Conservation (phyloP, 2,797 vertebrate genomes). For the Sylvilagus floridanus region DNA sequence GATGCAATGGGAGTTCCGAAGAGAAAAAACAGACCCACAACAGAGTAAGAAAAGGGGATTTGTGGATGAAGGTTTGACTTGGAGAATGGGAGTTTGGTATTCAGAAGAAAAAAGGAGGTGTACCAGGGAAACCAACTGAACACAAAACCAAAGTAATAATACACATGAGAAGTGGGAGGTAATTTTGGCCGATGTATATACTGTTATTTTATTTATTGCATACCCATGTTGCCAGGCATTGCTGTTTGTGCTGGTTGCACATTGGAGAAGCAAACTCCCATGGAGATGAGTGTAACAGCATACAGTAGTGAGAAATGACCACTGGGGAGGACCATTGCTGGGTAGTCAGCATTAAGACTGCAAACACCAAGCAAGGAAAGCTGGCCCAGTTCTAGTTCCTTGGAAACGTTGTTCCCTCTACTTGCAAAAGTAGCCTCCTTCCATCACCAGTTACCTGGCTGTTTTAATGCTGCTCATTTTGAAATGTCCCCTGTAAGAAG, state of each 20-base stretch:
- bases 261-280: not conserved
- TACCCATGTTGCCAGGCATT: not conserved
- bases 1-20: not conserved
- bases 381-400: not conserved
- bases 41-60: not conserved
- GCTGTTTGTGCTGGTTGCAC: not conserved
- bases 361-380: not conserved
- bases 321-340: not conserved
- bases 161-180: not conserved
- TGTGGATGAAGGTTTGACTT: not conserved
- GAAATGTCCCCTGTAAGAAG: not conserved
- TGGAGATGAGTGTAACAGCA: not conserved
- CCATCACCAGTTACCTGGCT: not conserved
- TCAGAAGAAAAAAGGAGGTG: not conserved
- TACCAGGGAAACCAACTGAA: not conserved
- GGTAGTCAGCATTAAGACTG: not conserved
- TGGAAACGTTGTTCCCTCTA: not conserved
- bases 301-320: not conserved
- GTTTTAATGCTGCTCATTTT: not conserved
- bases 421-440: not conserved
- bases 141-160: not conserved
- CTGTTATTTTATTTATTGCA: constrained; percentile 4
- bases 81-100: not conserved
- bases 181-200: not conserved
- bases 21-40: not conserved